Evolutionary conservation across 2,888 invertebrate species (phyloP), one percentile per base, ranked within the genome.

Genomic region (Drosophila helvetica): DNA sequence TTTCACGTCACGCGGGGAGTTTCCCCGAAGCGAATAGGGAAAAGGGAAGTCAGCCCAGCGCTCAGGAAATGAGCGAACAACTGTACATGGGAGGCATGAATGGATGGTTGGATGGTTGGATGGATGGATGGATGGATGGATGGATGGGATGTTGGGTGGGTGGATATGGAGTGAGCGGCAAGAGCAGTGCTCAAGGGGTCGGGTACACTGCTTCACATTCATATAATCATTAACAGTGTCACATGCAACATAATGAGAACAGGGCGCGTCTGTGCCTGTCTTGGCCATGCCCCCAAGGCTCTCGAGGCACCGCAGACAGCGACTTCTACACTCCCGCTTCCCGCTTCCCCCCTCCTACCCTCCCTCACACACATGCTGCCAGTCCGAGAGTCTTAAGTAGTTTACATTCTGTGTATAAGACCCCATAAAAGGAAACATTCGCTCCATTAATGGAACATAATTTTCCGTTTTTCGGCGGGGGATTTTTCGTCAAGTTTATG

Each of bases 151-250:
- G 33, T 38, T 15, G 33, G 33, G 5, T 38, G 33, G 33, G 33
- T 38, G 33, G 33, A 15, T 38, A 22, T 22, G 22, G 22, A 4
- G 6, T 1, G 38, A 63, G 68, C 68, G 69, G 67, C 72, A 73
- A 45, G 67, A 38, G 33, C 33, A 12, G 15, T 38, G 38, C 7
- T n/a, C n/a, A 38, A 38, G 38, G 38, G 38, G 38, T 38, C 38
- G 38, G 38, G 38, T 38, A 38, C 68, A 46, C 55, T 38, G 38
- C 53, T 38, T 18, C 27, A 42, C 78, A 76, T 76, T 79, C 86
- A 81, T 78, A 90, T 90, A 90, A 91, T 90, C 88, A 90, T 90
- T 90, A 90, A 91, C 89, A 89, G 89, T 90, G 90, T 90, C 91
- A 90, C 88, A 89, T 90, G 88, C 90, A 81, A 89, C 90, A 90